Evolutionary conservation across 2,113 vertebrate species (phyloP).

Genomic region (Apteryx owenii): DNA sequence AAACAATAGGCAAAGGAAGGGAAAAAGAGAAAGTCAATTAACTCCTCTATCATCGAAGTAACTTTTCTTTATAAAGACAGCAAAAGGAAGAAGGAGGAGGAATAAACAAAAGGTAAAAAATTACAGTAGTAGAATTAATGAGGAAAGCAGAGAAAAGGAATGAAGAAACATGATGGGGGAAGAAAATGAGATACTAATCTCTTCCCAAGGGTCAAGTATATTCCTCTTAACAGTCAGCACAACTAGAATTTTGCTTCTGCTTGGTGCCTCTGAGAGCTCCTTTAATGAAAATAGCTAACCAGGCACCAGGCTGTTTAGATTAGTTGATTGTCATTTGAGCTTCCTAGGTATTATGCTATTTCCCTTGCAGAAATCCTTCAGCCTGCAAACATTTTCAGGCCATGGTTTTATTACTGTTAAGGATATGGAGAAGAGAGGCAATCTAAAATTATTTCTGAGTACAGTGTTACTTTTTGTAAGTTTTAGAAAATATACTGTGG

Average conservation of each 20-base stretch:
- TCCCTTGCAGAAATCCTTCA: background rate
- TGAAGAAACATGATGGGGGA: background rate
- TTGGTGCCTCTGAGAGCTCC: background rate
- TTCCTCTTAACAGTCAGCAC: background rate
- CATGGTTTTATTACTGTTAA: background rate
- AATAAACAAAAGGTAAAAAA: background rate
- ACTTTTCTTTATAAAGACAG: background rate
- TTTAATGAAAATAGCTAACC: background rate
- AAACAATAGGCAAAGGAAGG: background rate
- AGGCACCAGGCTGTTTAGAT: conserved; percentile 5
- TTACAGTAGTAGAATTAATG: background rate
- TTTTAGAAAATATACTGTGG: background rate
- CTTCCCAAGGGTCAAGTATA: background rate
- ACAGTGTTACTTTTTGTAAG: background rate
- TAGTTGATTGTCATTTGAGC: background rate
- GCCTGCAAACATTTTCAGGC: background rate
- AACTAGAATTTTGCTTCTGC: background rate
- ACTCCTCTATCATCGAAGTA: background rate
- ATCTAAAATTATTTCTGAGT: background rate
- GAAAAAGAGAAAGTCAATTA: background rate
- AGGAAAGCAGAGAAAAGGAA: background rate
- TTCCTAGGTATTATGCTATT: background rate
- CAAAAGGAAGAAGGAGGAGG: background rate
- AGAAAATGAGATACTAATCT: conserved; percentile 8
- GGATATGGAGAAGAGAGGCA: background rate